Conservation (phyloP, 2,888 invertebrate species). For the Thereva nobilitata region DNA sequence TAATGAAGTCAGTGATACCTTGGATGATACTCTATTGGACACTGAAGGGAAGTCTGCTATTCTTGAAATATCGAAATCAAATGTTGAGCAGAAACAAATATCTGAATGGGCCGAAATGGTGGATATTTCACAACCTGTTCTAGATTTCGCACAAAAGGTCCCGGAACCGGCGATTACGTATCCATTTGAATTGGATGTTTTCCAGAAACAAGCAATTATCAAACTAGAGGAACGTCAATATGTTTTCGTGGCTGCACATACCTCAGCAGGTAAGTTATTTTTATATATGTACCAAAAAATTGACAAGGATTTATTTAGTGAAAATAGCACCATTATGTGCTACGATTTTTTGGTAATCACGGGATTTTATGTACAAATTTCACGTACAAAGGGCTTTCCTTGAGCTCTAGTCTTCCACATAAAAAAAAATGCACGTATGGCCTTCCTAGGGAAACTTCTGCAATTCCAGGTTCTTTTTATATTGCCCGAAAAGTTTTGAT, state of each 20-base stretch:
- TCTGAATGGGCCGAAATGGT: constrained; percentile 85
- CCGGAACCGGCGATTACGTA: constrained; percentile 83
- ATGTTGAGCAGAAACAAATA: constrained; percentile 44
- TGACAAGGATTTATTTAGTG: background rate
- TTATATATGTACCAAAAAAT: constrained; percentile 1
- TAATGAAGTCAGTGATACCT: constrained; percentile 41
- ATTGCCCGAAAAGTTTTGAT: too few species aligned
- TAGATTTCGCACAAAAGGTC: constrained; percentile 77
- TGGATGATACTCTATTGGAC: constrained; percentile 53
- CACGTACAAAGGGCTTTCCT: too few species aligned
- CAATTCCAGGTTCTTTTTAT: too few species aligned
- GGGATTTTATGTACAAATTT: too few species aligned
- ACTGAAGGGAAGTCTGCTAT: constrained; percentile 65
- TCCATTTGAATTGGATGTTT: constrained; percentile 92
- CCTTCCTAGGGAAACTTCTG: too few species aligned
- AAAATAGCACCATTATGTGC: background rate
- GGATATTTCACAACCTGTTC: constrained; percentile 78
- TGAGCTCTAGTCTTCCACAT: too few species aligned
- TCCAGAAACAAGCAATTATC: constrained; percentile 95
- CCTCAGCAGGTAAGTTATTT: constrained; percentile 76
- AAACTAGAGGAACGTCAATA: constrained; percentile 92
- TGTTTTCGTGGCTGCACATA: constrained; percentile 98
- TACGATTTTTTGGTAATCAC: too few species aligned
- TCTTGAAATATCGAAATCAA: constrained; percentile 52
- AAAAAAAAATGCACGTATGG: too few species aligned